Evolutionary conservation across 2,888 invertebrate genomes (phyloP).

Genomic region (Scrobipalpa atriplicella): DNA sequence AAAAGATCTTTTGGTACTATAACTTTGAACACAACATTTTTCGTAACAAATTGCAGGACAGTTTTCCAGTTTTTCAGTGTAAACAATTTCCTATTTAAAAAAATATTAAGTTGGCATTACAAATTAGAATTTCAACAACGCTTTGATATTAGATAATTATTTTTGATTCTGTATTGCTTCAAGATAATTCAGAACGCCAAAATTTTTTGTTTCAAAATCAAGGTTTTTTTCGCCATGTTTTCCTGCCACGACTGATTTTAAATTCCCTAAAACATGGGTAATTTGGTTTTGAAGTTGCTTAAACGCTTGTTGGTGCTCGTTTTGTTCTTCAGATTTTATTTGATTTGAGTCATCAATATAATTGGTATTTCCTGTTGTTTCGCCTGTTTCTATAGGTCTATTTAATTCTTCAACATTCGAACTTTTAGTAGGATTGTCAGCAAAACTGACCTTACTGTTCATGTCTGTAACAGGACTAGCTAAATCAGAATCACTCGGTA

Average conservation of each 20-base stretch:
- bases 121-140: background rate
- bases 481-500: background rate
- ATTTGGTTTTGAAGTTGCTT: background rate
- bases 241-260: background rate
- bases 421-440: too few relatives aligned
- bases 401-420: too few relatives aligned
- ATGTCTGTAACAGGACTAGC: too few relatives aligned
- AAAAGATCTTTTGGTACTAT: too few relatives aligned
- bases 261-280: background rate
- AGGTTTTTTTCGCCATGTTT: background rate
- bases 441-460: too few relatives aligned
- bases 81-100: too few relatives aligned
- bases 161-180: constrained; percentile 8
- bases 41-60: too few relatives aligned
- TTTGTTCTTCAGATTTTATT: background rate
- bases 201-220: background rate
- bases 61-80: too few relatives aligned
- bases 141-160: background rate
- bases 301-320: background rate
- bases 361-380: background rate
- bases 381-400: too few relatives aligned
- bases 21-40: too few relatives aligned
- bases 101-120: too few relatives aligned
- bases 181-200: background rate
- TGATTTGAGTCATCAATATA: background rate